Evolutionary conservation across 2,888 invertebrate species (phyloP).

Genomic region (Ormyrus labotus): DNA sequence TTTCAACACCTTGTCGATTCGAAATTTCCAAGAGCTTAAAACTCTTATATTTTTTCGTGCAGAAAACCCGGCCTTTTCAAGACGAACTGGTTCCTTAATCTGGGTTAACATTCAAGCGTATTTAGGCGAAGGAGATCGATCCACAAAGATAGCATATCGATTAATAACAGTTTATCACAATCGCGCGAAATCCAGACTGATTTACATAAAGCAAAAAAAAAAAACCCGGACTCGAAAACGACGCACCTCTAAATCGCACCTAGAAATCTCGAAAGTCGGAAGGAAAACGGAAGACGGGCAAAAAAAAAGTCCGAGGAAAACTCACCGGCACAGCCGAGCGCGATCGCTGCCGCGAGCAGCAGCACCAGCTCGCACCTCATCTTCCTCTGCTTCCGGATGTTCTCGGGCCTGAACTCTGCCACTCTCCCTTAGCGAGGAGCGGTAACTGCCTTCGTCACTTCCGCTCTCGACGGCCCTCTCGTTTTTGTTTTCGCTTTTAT

Average conservation of each 20-base stretch:
- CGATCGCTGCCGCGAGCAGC: conserved; percentile 68
- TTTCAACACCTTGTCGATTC: neutral
- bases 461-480: neutral
- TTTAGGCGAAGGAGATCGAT: too few relatives aligned
- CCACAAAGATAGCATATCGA: too few relatives aligned
- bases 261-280: conserved; percentile 1
- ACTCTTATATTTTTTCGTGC: too few relatives aligned
- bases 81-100: too few relatives aligned
- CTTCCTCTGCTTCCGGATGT: conserved; percentile 49
- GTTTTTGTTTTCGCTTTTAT: neutral
- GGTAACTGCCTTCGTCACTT: conserved; percentile 18
- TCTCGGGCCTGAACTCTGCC: conserved; percentile 8
- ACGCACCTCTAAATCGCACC: neutral
- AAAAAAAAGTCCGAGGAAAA: conserved; percentile 49
- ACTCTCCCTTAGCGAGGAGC: neutral
- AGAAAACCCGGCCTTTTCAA: too few relatives aligned
- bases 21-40: too few relatives aligned
- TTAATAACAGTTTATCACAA: too few relatives aligned
- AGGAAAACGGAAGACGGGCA: neutral
- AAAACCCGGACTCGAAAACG: neutral
- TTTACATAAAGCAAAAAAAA: too few relatives aligned
- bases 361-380: conserved; percentile 72
- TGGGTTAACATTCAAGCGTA: too few relatives aligned
- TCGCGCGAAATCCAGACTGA: too few relatives aligned
- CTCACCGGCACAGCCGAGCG: conserved; percentile 68